Base-by-base conservation (phyloP, 2,113 vertebrate species). In the Hiodon tergisus region DNA sequence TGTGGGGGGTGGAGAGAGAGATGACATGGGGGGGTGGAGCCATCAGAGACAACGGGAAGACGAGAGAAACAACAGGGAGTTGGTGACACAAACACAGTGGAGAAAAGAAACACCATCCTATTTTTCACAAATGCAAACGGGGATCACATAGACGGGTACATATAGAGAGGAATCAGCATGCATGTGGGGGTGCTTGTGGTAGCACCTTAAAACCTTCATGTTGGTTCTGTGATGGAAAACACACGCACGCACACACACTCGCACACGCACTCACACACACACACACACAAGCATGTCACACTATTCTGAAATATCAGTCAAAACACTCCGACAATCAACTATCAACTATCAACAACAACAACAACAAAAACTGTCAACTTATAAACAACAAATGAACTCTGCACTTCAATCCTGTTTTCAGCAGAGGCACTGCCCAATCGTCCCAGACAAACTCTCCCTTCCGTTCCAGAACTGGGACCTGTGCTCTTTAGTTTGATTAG, bases 41-140 rank as follows among this genome's bases (percentile, higher is more conserved):
- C 11, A 14, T 73, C 70, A 46, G 60, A 52, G 14, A 50, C 13
- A 47, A 55, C n/a, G 60, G 31, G 31, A 31, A 2, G 31, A 1
- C 31, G 31, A 31, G 31, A 31, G 31, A 31, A 31, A 31, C 31
- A 31, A 57, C 67, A 47, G 70, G 79, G 77, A 47, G 69, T 60
- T 71, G 70, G 78, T 67, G 57, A 73, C 53, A 77, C 65, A 66
- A 57, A 76, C 78, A 69, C 76, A 8, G 53, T 31, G 10, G 46
- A 48, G 55, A 67, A 59, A 48, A 31, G 72, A 65, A 63, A 13
- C 67, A 13, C 67, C 71, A 72, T 58, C 53, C 76, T 67, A 53
- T 47, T 53, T 52, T 51, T 31, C n/a, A 59, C 62, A 67, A 14
- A 67, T n/a, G 48, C 59, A 51, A 13, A 62, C 47, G 55, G 13